A percentile compares a stretch with the other conserved stretches of the same genome.
phyloP scores from a whole-genome alignment of 1,140 invertebrate genomes.

The Leguminivora glycinivorella region DNA sequence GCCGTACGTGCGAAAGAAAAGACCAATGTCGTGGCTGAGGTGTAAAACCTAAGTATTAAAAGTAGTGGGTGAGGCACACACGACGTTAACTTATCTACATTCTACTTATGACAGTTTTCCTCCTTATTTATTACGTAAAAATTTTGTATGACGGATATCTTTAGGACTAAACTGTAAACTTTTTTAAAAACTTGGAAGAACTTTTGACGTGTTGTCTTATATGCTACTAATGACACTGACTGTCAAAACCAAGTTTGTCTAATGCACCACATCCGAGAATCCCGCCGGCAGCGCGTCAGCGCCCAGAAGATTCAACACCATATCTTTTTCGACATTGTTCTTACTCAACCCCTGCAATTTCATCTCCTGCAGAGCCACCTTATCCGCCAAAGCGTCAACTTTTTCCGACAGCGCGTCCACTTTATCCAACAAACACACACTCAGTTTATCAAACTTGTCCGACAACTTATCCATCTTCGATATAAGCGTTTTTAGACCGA shows the following conservation, averaged over 20 bases:
- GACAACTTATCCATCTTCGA: slow-evolving; percentile 13
- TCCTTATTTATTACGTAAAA: too few relatives aligned
- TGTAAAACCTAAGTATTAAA: too few relatives aligned
- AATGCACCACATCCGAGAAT: neutral
- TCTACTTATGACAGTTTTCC: too few relatives aligned
- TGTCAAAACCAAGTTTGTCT: neutral
- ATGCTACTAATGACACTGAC: too few relatives aligned
- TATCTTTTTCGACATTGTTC: neutral
- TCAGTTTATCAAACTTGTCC: slow-evolving; percentile 14
- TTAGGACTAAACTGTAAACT: too few relatives aligned
- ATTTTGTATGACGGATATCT: too few relatives aligned
- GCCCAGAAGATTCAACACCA: neutral
- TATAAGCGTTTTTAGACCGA: neutral
- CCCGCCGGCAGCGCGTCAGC: neutral
- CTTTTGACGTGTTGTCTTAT: too few relatives aligned
- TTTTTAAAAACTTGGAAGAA: too few relatives aligned
- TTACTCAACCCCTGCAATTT: neutral
- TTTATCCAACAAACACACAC: neutral
- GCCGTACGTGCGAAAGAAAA: too few relatives aligned
- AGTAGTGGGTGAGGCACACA: too few relatives aligned
- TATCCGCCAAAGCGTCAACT: neutral
- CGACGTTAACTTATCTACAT: too few relatives aligned
- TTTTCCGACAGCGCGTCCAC: neutral
- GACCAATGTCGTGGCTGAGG: too few relatives aligned
- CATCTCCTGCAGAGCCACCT: neutral